A percentile compares a stretch with the other conserved stretches of the same genome.
Conservation (phyloP, 2,888 invertebrate species). For the Anthoptus insignis region DNA sequence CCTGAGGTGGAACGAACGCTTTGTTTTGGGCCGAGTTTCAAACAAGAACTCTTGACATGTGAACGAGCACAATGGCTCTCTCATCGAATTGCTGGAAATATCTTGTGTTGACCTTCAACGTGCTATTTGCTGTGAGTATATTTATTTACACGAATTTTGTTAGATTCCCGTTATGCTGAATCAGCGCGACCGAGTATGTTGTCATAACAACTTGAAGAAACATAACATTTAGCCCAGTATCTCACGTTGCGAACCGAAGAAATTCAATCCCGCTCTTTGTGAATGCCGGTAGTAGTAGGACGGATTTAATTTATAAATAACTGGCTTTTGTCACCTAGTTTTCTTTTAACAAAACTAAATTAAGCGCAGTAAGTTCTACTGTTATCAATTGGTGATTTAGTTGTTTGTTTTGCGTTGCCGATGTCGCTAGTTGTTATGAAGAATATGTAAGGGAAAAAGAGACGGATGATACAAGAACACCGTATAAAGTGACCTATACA, state of each 20-base stretch:
- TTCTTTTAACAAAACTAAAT: slow-evolving; percentile 43
- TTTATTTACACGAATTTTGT: slow-evolving; percentile 52
- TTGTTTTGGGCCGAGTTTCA: slow-evolving; percentile 75
- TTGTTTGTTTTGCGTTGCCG: slow-evolving; percentile 27
- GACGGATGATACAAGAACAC: slow-evolving; percentile 5
- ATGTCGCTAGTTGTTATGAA: slow-evolving; percentile 51
- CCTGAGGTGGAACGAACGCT: slow-evolving; percentile 77
- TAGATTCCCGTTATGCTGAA: slow-evolving; percentile 55
- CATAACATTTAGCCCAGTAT: slow-evolving; percentile 35
- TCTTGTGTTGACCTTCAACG: slow-evolving; percentile 80
- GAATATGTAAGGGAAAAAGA: slow-evolving; percentile 1
- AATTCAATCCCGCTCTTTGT: slow-evolving; percentile 11
- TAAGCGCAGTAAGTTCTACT: slow-evolving; percentile 44
- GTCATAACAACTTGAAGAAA: slow-evolving; percentile 72
- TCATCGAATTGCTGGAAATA: slow-evolving; percentile 84
- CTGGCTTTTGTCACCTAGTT: slow-evolving; percentile 40
- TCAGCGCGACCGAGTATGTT: slow-evolving; percentile 61
- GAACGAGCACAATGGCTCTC: slow-evolving; percentile 77
- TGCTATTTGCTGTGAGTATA: slow-evolving; percentile 80
- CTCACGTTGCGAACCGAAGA: neutral
- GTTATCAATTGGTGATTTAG: slow-evolving; percentile 5
- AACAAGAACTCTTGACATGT: slow-evolving; percentile 77
- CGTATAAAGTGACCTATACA: slow-evolving; percentile 39
- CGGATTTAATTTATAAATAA: slow-evolving; percentile 31
- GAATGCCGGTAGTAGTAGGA: slow-evolving; percentile 11